Evolutionary conservation across 2,888 invertebrate species (phyloP).

Genomic region (Caenorhabditis parvicauda): DNA sequence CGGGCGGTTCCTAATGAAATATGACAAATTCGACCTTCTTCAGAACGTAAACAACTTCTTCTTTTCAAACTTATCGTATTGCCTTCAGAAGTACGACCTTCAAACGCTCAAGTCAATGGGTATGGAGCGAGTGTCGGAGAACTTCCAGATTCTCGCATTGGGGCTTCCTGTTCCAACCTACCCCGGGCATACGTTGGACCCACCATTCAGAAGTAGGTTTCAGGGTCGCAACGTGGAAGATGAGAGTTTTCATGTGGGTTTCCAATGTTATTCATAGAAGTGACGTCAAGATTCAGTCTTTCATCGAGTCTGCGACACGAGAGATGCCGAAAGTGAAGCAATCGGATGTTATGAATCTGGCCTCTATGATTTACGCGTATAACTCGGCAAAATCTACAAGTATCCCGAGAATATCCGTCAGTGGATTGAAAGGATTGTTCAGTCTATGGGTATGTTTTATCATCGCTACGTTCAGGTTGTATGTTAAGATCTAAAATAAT

Average conservation of each 20-base stretch:
- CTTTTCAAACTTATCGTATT: neutral
- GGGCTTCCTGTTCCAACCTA: slow-evolving; percentile 85
- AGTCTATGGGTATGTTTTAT: too few relatives aligned
- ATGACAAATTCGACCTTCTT: slow-evolving; percentile 76
- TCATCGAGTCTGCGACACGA: slow-evolving; percentile 49
- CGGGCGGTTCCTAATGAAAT: slow-evolving; percentile 86
- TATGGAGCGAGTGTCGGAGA: slow-evolving; percentile 84
- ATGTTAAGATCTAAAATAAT: too few relatives aligned
- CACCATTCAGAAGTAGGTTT: slow-evolving; percentile 84
- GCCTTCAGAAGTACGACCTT: slow-evolving; percentile 74
- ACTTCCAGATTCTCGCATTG: slow-evolving; percentile 88
- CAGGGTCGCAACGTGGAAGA: slow-evolving; percentile 80
- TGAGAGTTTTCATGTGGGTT: slow-evolving; percentile 67
- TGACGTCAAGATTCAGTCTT: slow-evolving; percentile 19
- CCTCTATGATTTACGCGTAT: slow-evolving; percentile 79
- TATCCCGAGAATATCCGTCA: slow-evolving; percentile 14
- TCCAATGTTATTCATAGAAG: neutral
- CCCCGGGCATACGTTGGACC: slow-evolving; percentile 88
- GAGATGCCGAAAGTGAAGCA: slow-evolving; percentile 68
- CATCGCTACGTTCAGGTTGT: too few relatives aligned
- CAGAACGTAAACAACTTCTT: too few relatives aligned
- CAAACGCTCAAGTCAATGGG: slow-evolving; percentile 82
- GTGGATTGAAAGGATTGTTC: too few relatives aligned
- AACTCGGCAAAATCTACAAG: slow-evolving; percentile 62
- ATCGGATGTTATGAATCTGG: slow-evolving; percentile 71